Conservation (phyloP, 2,888 invertebrate genomes). For the Priocnemis perturbator region DNA sequence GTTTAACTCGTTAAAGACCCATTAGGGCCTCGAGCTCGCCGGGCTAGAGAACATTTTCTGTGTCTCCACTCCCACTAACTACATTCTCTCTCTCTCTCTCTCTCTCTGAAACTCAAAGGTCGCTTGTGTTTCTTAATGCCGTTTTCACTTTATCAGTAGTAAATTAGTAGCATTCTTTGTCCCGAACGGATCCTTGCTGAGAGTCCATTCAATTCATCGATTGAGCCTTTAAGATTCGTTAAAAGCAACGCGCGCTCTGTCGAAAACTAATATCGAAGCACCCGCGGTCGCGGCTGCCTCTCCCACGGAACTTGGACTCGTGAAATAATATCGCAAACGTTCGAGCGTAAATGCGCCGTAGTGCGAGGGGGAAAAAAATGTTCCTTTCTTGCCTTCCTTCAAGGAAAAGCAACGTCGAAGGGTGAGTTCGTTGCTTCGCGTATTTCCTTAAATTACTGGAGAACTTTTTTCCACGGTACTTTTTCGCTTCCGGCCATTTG, state of each 20-base stretch:
- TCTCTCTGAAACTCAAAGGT: conserved; percentile 2
- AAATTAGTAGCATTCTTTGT: conserved; percentile 38
- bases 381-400: conserved; percentile 4
- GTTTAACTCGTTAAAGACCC: conserved; percentile 70
- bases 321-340: too few relatives aligned
- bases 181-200: too few relatives aligned
- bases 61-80: conserved; percentile 16
- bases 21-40: conserved; percentile 57
- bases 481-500: conserved; percentile 38
- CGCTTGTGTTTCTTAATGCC: conserved; percentile 7
- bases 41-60: conserved; percentile 50
- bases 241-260: too few relatives aligned
- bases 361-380: neutral
- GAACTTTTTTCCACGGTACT: conserved; percentile 30
- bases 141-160: conserved; percentile 34
- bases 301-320: too few relatives aligned
- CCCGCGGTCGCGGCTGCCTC: too few relatives aligned
- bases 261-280: too few relatives aligned
- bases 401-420: conserved; percentile 16
- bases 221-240: too few relatives aligned
- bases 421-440: conserved; percentile 17
- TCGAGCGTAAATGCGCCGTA: neutral
- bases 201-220: too few relatives aligned
- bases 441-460: conserved; percentile 48
- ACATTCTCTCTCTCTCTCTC: too few relatives aligned